A percentile compares a stretch with the other conserved stretches of the same genome.
Conservation (phyloP, 2,888 invertebrate species). For the Drosophila paracracens region DNA sequence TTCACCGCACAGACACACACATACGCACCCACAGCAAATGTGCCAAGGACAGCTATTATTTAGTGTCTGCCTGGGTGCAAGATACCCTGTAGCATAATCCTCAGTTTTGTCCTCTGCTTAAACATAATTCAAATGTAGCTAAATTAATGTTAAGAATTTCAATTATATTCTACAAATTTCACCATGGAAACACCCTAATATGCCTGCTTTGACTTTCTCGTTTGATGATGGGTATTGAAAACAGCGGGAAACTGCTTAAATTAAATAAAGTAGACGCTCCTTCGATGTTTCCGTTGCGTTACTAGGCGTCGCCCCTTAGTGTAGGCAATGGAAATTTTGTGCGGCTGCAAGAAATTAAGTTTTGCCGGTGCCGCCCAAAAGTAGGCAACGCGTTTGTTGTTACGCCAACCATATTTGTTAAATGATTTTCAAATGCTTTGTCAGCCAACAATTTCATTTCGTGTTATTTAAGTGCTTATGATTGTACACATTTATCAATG, state of each 20-base stretch:
- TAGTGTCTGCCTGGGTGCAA: background rate
- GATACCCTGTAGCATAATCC: conserved; percentile 18
- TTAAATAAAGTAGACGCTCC: conserved; percentile 39
- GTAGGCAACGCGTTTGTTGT: conserved; percentile 45
- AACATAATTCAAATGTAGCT: background rate
- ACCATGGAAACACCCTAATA: background rate
- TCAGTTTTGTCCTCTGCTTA: background rate
- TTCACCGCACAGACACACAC: background rate
- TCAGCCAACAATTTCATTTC: conserved; percentile 48
- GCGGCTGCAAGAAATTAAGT: conserved; percentile 59
- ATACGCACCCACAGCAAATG: conserved; percentile 18
- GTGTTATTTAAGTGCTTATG: conserved; percentile 44
- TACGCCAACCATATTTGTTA: conserved; percentile 41
- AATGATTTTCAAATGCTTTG: conserved; percentile 48
- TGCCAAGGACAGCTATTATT: conserved; percentile 25
- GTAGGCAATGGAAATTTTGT: conserved; percentile 55
- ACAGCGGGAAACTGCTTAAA: conserved; percentile 51
- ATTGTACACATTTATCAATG: conserved; percentile 10
- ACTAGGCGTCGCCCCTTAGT: conserved; percentile 46
- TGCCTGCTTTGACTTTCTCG: background rate
- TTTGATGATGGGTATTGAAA: background rate
- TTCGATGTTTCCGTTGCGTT: conserved; percentile 9
- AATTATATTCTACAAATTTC: background rate
- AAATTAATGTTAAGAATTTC: background rate
- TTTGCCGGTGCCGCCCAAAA: conserved; percentile 37